Base-by-base conservation (phyloP, 37 sponge, comb jelly and placozoan species). In the Dysidea cf. avara region DNA sequence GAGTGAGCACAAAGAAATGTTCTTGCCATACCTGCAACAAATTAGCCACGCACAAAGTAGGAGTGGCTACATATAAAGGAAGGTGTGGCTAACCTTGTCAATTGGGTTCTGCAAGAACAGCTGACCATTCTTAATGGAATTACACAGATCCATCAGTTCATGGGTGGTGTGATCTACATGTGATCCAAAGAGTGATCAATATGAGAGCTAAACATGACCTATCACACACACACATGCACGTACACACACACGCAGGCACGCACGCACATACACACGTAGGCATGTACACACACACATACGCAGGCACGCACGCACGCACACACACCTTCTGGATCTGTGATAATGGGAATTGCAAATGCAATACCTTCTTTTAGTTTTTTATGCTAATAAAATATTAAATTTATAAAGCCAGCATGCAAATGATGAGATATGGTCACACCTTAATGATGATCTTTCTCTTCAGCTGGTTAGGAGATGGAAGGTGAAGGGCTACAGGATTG, bases 361-460 rank as follows among this genome's bases (percentile, higher is more conserved):
- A 30, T 30, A 30, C 38, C 54, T 54, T 73, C 80, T 49, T 67
- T 71, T n/a, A 86, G 80, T 39, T 86, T 86, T 75, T 86, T 86
- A 69, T 86, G 87, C 65, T 86, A 43, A 1, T 65, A 52, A 5
- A 24, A 7, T 18, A 32, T 6, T 3, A 21, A 3, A 0, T 5
- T 18, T 21, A n/a, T 63, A 20, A 32, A 20, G 28, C 11, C 26
- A 11, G 24, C 26, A n/a, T 13, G 26, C 25, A 18, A 12, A 33
- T 4, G 12, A 54, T 53, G 56, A 17, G 9, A 43, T 25, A 70
- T 18, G 2, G 7, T 32, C 39, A 5, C 51, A 67, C 70, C 65
- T 92, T 92, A 53, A 92, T 74, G 52, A 97, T 76, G 20, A 97
- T 86, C 71, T 93, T 97, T n/a, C 70, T 68, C 68, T 82, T 90